Percentiles rank a stretch among this genome's conserved stretches.
Conservation (phyloP, 2,888 invertebrate genomes). For the Acrocyrtus sp. region DNA sequence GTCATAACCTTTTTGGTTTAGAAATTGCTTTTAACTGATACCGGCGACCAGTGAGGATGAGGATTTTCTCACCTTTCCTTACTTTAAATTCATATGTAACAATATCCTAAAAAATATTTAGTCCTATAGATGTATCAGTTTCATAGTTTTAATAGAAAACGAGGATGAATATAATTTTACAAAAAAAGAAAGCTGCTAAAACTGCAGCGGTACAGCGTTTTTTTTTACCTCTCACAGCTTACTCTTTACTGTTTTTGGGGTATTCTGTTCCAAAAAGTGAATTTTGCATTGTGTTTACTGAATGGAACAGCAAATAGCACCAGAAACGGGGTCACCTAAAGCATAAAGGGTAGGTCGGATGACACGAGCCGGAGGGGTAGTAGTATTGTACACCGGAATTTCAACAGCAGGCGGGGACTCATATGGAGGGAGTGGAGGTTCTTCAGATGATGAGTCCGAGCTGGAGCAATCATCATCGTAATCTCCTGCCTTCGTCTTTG, state of each 20-base stretch:
- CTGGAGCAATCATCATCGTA: slow-evolving; percentile 6
- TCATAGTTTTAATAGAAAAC: too few species aligned
- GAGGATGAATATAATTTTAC: too few species aligned
- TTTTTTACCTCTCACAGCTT: neutral
- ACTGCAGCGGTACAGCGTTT: too few species aligned
- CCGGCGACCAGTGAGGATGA: too few species aligned
- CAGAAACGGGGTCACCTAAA: slow-evolving; percentile 59
- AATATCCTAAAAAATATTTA: too few species aligned
- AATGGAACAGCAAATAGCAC: slow-evolving; percentile 62
- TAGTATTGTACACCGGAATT: slow-evolving; percentile 54
- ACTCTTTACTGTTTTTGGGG: neutral
- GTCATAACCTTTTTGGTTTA: too few species aligned
- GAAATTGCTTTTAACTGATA: too few species aligned
- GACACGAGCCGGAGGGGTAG: slow-evolving; percentile 52
- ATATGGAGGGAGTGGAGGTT: slow-evolving; percentile 53
- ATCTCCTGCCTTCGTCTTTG: neutral
- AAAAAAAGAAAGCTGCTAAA: too few species aligned
- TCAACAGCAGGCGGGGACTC: slow-evolving; percentile 57
- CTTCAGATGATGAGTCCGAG: slow-evolving; percentile 27
- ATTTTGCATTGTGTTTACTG: slow-evolving; percentile 41
- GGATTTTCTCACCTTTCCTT: too few species aligned
- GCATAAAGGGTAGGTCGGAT: slow-evolving; percentile 54
- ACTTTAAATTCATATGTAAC: too few species aligned
- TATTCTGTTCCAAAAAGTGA: neutral
- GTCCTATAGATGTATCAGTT: too few species aligned